phyloP scores from a whole-genome alignment of 2,888 invertebrate species.

The Diarsia dahlii region DNA sequence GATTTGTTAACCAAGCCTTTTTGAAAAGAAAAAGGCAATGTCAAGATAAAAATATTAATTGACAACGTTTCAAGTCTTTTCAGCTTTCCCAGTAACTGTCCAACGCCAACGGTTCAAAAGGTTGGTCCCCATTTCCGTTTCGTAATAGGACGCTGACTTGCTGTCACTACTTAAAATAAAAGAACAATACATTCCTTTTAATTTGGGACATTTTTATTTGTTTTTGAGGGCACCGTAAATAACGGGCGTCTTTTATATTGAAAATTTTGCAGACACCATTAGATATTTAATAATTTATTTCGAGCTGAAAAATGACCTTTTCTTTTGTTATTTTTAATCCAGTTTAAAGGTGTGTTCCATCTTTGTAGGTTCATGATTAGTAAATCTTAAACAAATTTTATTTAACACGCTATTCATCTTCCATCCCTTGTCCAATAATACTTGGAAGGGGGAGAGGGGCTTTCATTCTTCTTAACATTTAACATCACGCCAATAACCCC shows the following conservation, averaged over 20 bases:
- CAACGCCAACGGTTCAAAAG: neutral
- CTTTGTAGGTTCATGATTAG: too few relatives aligned
- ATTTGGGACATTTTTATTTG: neutral
- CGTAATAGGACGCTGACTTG: neutral
- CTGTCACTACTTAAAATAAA: conserved; percentile 18
- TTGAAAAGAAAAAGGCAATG: conserved; percentile 2
- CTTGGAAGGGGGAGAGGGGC: too few relatives aligned
- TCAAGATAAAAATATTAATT: conserved; percentile 38
- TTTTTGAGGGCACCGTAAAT: conserved; percentile 1
- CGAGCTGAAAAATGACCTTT: neutral
- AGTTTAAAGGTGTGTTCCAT: too few relatives aligned
- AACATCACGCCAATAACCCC: too few relatives aligned
- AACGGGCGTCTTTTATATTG: neutral
- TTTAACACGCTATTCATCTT: neutral
- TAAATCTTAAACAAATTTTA: neutral
- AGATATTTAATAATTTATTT: neutral
- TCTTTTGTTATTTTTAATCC: neutral
- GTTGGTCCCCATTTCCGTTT: conserved; percentile 8
- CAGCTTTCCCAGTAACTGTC: neutral
- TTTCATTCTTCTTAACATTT: too few relatives aligned
- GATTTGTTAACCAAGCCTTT: neutral
- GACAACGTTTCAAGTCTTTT: conserved; percentile 10
- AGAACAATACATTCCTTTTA: neutral
- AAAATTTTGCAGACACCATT: neutral
- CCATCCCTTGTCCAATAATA: too few relatives aligned